Conservation (phyloP, 2,113 vertebrate species). For the Oncorhynchus masou region DNA sequence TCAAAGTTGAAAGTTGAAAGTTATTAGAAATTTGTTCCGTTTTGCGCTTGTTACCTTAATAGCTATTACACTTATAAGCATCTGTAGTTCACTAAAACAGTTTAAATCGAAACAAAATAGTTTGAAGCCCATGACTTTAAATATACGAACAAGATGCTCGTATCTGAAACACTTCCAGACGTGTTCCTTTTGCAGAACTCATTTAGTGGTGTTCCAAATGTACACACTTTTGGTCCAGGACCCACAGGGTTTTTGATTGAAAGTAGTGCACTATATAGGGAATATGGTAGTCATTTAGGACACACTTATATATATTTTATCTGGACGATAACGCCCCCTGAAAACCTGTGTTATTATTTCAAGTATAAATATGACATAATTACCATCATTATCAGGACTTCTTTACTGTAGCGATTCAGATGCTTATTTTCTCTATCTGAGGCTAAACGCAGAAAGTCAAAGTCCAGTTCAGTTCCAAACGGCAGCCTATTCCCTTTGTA, state of each 20-base stretch:
- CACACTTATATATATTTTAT: constrained; percentile 17
- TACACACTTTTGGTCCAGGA: too few relatives aligned
- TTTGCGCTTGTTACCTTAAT: constrained; percentile 55
- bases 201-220: background rate
- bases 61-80: constrained; percentile 39
- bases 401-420: constrained; percentile 1
- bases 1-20: constrained; percentile 26
- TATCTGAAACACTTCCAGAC: constrained; percentile 51
- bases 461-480: too few relatives aligned
- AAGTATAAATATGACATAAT: constrained; percentile 51
- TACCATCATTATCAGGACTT: constrained; percentile 43
- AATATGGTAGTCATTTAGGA: too few relatives aligned
- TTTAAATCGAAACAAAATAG: background rate
- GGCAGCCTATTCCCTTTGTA: too few relatives aligned
- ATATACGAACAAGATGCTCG: constrained; percentile 30
- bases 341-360: constrained; percentile 42
- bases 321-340: constrained; percentile 34
- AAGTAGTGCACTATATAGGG: too few relatives aligned
- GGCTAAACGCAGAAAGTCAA: too few relatives aligned
- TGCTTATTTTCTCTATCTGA: background rate
- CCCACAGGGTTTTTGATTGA: too few relatives aligned
- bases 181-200: too few relatives aligned
- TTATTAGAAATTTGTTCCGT: constrained; percentile 30
- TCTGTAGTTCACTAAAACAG: constrained; percentile 41
- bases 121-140: constrained; percentile 11